Evolutionary conservation across 2,888 invertebrate genomes (phyloP), one percentile per base, ranked within the genome.

Genomic region (Chrysotoxum bicinctum): DNA sequence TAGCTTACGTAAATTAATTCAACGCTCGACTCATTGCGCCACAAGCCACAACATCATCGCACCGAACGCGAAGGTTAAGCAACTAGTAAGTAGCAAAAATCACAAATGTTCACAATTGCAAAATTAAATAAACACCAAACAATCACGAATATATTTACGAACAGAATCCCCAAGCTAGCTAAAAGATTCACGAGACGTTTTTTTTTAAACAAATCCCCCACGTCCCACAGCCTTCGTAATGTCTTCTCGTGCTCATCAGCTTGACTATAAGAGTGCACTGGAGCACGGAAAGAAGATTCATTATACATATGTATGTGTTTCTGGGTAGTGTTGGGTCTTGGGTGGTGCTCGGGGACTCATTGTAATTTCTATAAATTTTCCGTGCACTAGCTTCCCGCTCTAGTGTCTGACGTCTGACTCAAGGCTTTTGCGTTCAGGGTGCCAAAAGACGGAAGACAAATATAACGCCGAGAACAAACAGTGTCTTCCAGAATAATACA

Each of bases 41-140:
- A 37, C 26, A 50, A 26, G n/a, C 37, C 21, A 23, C 21, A 60
- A 23, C 37, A 70, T 23, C 37, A 58, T 32, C 19, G 19, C 10
- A 21, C 62, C 8, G 19, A 43, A 16, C 19, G 23, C 64, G 48
- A 76, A 80, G 84, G 79, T 84, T 79, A 81, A 75, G 37, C 75
- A 35, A 50, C n/a, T 19, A 19, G 19, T 66, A 35, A 66, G 35
- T 21, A 68, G 66, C 68, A 52, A 35, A 81, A 74, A 83, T 83
- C 74, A 56, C 76, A 73, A 56, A 66, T 23, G 66, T 48, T 68
- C 48, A 68, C 77, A 78, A 69, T 74, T 70, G 78, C 70, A 70
- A 84, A 84, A 79, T 84, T 84, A 52, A 84, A 80, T 84, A 79
- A 84, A 79, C 74, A 79, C 75, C 73, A 64, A 68, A 73, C 78